Percentiles rank a stretch among this genome's conserved stretches.
These are phyloP conservation scores for Myrmecophaga tridactyla DNA, from an alignment of 2,113 vertebrate genomes.

Conservation along the genomic window DNA sequence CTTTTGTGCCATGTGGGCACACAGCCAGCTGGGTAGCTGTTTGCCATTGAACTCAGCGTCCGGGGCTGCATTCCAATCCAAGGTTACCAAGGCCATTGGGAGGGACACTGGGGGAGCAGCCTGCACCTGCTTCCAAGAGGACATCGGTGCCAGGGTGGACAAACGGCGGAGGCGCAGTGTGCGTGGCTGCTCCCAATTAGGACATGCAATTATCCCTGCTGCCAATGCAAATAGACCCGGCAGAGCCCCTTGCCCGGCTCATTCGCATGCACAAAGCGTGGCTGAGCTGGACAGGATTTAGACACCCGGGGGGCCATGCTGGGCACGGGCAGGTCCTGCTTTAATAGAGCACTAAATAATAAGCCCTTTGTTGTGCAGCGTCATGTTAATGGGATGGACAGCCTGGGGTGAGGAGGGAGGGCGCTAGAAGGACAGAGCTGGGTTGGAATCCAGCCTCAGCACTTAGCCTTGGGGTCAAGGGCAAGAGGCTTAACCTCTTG, in stretches of 20 bases:
- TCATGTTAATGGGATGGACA: not conserved
- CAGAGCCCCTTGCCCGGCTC: not conserved
- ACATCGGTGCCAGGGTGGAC: not conserved
- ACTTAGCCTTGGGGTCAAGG: not conserved
- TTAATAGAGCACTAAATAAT: not conserved
- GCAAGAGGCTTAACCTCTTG: not conserved
- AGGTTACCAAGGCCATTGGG: not conserved
- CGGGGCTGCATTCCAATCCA: not conserved
- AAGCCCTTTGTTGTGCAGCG: not conserved
- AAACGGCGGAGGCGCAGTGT: not conserved
- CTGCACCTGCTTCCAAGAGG: not conserved
- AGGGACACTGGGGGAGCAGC: not conserved
- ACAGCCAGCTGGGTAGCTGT: not conserved
- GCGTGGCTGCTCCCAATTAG: not conserved
- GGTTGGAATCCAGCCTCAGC: not conserved
- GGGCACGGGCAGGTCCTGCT: not conserved
- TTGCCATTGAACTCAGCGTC: not conserved
- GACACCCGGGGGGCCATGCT: not conserved
- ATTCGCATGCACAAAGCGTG: not conserved
- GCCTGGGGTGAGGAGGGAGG: not conserved
- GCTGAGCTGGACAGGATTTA: not conserved
- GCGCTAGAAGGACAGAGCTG: too few species aligned
- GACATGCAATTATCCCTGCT: not conserved
- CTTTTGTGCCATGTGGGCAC: not conserved
- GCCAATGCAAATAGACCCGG: constrained; percentile 20